Conservation (phyloP, 2,113 vertebrate species). For the Pituophis catenifer region DNA sequence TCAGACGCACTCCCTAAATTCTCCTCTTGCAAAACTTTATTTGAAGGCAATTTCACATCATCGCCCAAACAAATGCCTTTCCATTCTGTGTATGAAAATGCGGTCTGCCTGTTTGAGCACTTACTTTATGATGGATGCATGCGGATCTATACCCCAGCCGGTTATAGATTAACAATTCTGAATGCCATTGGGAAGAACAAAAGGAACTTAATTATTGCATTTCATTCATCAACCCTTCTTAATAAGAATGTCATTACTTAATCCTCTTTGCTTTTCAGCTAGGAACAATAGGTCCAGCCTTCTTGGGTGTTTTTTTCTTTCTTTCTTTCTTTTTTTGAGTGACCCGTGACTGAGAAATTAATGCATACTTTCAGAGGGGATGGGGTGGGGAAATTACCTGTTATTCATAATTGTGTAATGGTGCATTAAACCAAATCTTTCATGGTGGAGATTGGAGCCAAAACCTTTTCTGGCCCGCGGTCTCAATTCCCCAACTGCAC, state of each 20-base stretch:
- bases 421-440: conserved; percentile 46
- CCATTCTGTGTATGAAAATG: conserved; percentile 17
- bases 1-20: neutral
- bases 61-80: neutral
- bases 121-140: conserved; percentile 66
- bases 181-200: conserved; percentile 67
- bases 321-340: conserved; percentile 17
- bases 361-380: conserved; percentile 42
- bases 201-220: conserved; percentile 68
- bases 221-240: conserved; percentile 72
- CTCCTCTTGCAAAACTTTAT: conserved; percentile 1
- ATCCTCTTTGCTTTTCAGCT: conserved; percentile 43
- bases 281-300: conserved; percentile 60
- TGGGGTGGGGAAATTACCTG: conserved; percentile 35
- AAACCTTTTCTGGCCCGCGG: neutral
- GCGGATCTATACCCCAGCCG: conserved; percentile 65
- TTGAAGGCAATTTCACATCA: neutral
- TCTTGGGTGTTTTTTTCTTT: conserved; percentile 18
- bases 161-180: conserved; percentile 65
- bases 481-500: neutral
- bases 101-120: conserved; percentile 13
- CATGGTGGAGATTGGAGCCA: conserved; percentile 10
- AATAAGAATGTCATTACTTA: conserved; percentile 70
- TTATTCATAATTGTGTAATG: conserved; percentile 50
- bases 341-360: conserved; percentile 54